Evolutionary conservation across 2,113 vertebrate genomes (phyloP), one percentile per base, ranked within the genome.

Genomic region (Butorides virescens): DNA sequence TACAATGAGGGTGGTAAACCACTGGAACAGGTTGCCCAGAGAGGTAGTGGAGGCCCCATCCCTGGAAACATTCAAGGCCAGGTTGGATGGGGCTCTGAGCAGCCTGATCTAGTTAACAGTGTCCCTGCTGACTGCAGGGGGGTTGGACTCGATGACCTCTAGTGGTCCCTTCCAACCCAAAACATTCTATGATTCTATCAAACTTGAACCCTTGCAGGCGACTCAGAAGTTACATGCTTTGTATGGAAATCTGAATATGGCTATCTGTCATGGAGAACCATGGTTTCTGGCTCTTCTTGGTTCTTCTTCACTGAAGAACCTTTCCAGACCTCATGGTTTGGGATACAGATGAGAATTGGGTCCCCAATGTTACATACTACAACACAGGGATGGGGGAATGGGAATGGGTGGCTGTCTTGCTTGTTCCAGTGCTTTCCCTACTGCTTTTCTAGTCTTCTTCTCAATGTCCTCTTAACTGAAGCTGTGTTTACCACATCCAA

Each of bases 191-290:
- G n/a, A n/a, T n/a, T n/a, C n/a, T n/a, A 21, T 29, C 86, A 36
- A 15, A 36, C 71, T 32, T 13, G 8, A 68, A 1, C n/a, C 47
- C 23, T 23, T 12, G 26, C n/a, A 29, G 52, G 36, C 0, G 7
- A 5, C 18, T 52, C 3, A 6, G 15, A 2, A 71, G 52, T 1
- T 14, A 8, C 52, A 5, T 14, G 0, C 30, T 4, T 16, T 11
- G 29, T 11, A 8, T 11, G 80, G 66, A 72, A 74, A 36, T 15
- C 56, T 68, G 76, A 68, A 62, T 7, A 0, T 15, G 44, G 81
- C 32, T 37, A 0, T 25, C 23, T 17, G 37, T 9, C 13, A 0
- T 3, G 49, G 70, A 53, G n/a, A 75, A 20, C 44, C 19, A 0
- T 2, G 0, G 25, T 3, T 30, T 70, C 32, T 11, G 32, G 47